phyloP scores from a whole-genome alignment of 2,888 invertebrate genomes.

The Rhagonycha fulva region DNA sequence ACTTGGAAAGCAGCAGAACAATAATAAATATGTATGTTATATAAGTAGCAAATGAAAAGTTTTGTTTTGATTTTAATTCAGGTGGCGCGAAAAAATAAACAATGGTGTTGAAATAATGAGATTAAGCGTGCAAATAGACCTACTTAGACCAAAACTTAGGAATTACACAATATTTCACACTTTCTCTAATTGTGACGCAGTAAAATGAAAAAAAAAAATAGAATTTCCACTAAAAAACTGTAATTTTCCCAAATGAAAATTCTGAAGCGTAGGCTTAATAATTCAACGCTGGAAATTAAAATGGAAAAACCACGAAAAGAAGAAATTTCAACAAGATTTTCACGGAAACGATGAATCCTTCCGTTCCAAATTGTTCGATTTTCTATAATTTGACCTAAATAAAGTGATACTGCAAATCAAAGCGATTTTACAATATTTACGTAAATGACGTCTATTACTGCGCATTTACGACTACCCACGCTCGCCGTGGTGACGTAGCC shows the following conservation, averaged over 20 bases:
- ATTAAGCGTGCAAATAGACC: background rate
- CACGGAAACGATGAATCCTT: background rate
- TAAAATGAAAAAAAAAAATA: background rate
- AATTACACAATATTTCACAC: background rate
- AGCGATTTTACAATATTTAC: slow-evolving; percentile 33
- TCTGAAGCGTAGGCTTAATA: background rate
- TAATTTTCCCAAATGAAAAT: background rate
- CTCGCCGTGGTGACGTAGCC: slow-evolving; percentile 35
- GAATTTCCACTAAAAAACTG: background rate
- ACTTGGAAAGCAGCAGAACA: background rate
- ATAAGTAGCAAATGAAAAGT: background rate
- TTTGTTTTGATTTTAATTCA: background rate
- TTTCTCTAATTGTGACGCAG: background rate
- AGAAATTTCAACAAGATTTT: background rate
- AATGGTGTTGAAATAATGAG: background rate
- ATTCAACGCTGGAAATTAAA: background rate
- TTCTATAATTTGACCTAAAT: slow-evolving; percentile 3
- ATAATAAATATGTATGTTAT: background rate
- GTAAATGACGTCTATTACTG: slow-evolving; percentile 31
- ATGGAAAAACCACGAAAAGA: background rate
- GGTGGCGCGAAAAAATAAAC: background rate
- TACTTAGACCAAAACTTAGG: background rate
- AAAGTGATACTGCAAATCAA: background rate
- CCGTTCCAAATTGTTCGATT: background rate
- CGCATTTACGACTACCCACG: slow-evolving; percentile 36